Percentiles rank a stretch among this genome's conserved stretches.
phyloP scores from a whole-genome alignment of 2,888 invertebrate genomes.

The Entomobrya proxima region DNA sequence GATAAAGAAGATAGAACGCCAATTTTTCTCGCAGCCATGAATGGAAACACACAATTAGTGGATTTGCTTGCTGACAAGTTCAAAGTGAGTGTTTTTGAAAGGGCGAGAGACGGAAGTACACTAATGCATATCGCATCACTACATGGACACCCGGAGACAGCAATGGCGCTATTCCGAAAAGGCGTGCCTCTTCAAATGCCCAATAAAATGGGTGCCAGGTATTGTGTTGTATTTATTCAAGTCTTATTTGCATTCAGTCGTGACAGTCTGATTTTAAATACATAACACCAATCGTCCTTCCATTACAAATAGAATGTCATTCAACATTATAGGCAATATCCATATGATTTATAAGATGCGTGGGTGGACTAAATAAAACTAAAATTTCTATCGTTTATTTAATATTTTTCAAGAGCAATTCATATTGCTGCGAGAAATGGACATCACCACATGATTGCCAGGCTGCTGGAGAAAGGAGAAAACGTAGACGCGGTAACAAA shows the following conservation, averaged over 20 bases:
- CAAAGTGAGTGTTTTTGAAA: constrained; percentile 95
- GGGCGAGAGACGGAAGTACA: constrained; percentile 98
- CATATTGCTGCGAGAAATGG: constrained; percentile 91
- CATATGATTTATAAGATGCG: no score
- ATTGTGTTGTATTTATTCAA: no score
- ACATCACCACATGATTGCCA: constrained; percentile 97
- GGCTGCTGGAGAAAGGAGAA: constrained; percentile 95
- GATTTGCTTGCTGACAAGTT: constrained; percentile 93
- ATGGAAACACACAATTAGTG: constrained; percentile 96
- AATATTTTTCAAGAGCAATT: background rate
- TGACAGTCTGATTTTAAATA: no score
- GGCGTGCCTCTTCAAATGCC: constrained; percentile 99
- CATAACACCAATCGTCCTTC: no score
- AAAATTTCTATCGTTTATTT: background rate
- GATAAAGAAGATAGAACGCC: constrained; percentile 89
- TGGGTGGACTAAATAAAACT: no score
- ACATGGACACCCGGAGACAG: constrained; percentile 98
- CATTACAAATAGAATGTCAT: no score
- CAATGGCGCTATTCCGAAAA: constrained; percentile 98
- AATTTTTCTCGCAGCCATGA: constrained; percentile 80
- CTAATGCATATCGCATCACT: constrained; percentile 98
- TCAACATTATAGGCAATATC: no score
- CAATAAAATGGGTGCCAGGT: no score
- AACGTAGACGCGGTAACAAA: constrained; percentile 96
- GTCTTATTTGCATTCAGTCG: no score